Evolutionary conservation across 2,797 vertebrate species (phyloP).

Genomic region (Phylloscopus collybita): DNA sequence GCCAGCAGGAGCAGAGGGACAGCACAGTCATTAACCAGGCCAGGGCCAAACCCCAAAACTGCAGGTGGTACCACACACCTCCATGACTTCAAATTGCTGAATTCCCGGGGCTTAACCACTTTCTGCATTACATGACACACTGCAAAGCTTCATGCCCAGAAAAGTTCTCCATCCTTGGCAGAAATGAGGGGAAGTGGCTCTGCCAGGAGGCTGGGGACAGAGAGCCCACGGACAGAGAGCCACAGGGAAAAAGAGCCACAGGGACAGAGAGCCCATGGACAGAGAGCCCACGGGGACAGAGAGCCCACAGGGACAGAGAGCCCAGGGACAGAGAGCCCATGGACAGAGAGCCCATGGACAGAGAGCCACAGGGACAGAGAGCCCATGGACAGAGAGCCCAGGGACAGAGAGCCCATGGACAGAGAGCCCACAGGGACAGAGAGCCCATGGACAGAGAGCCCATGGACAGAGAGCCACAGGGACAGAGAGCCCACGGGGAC

Average conservation of each 20-base stretch:
- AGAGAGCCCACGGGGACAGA: too few relatives aligned
- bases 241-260: too few relatives aligned
- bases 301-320: too few relatives aligned
- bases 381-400: too few relatives aligned
- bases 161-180: rapidly evolving
- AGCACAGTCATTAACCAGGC: not conserved
- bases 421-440: not conserved
- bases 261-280: rapidly evolving
- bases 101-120: not conserved
- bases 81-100: rapidly evolving
- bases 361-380: too few relatives aligned
- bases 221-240: too few relatives aligned
- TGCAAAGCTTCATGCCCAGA: rapidly evolving
- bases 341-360: too few relatives aligned
- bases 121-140: rapidly evolving
- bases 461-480: not conserved
- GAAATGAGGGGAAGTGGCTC: rapidly evolving
- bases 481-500: not conserved
- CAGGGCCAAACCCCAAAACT: rapidly evolving
- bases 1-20: not conserved
- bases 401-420: too few relatives aligned
- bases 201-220: not conserved
- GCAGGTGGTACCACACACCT: rapidly evolving
- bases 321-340: too few relatives aligned
- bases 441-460: rapidly evolving